Conservation (phyloP, 1,140 invertebrate genomes). For the Argopecten irradians region DNA sequence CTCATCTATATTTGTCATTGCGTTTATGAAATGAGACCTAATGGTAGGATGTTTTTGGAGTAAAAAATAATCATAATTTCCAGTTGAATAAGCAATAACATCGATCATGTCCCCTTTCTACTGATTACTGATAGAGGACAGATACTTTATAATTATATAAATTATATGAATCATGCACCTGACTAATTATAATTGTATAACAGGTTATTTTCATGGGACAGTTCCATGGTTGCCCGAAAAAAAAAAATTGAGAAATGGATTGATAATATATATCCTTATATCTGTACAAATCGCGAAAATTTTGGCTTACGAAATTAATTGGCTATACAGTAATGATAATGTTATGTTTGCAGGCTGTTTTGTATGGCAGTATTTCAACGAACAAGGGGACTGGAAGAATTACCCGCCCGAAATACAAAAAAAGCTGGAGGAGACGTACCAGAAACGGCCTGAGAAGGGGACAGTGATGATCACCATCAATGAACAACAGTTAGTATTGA, state of each 20-base stretch:
- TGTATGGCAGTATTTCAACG: slow-evolving; percentile 47
- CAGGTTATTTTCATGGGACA: background rate
- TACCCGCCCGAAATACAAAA: slow-evolving; percentile 41
- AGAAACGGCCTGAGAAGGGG: slow-evolving; percentile 37
- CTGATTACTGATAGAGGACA: no score
- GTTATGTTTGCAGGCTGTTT: slow-evolving; percentile 21
- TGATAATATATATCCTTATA: background rate
- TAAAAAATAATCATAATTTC: no score
- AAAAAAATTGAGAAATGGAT: background rate
- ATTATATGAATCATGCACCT: background rate
- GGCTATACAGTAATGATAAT: background rate
- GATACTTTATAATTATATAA: no score
- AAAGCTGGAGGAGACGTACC: slow-evolving; percentile 39
- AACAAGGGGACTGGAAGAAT: slow-evolving; percentile 39
- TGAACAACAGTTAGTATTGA: slow-evolving; percentile 13
- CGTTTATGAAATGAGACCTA: no score
- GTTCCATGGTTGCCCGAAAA: background rate
- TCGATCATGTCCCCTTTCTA: no score
- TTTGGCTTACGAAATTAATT: no score
- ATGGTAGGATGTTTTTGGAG: no score
- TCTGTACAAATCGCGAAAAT: background rate
- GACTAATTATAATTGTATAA: background rate
- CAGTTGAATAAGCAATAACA: no score
- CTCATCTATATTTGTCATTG: no score
- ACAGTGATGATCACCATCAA: slow-evolving; percentile 31